phyloP scores from a whole-genome alignment of 2,888 invertebrate genomes.

The Gymnocheta viridis region DNA sequence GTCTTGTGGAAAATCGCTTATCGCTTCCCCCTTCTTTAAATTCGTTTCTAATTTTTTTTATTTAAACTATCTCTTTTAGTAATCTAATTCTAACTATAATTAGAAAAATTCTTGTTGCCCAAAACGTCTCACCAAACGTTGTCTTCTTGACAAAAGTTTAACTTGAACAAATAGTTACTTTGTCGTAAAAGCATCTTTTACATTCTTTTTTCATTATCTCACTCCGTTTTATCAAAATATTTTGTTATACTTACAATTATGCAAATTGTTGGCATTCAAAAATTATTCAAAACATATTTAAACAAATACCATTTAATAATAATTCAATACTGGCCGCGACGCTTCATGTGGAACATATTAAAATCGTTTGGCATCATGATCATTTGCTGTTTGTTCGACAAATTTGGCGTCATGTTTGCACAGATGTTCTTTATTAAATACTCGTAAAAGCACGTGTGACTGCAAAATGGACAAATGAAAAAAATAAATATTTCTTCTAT shows the following conservation, averaged over 20 bases:
- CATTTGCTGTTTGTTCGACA: constrained; percentile 42
- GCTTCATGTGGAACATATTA: constrained; percentile 39
- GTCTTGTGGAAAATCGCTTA: too few species aligned
- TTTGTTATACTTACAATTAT: neutral
- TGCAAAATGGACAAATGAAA: constrained; percentile 43
- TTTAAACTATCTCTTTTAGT: too few species aligned
- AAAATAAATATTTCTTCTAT: too few species aligned
- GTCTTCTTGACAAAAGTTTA: too few species aligned
- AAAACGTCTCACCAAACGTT: too few species aligned
- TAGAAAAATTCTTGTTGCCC: too few species aligned
- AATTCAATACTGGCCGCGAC: constrained; percentile 2
- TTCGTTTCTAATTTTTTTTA: too few species aligned
- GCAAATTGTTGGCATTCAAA: constrained; percentile 20
- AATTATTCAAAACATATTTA: constrained; percentile 34
- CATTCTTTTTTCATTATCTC: neutral
- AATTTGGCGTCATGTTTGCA: constrained; percentile 75
- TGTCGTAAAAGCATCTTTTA: neutral
- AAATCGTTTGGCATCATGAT: constrained; percentile 48
- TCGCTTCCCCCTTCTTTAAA: too few species aligned
- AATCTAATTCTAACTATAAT: too few species aligned
- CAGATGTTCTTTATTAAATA: constrained; percentile 77
- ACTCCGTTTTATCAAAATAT: neutral
- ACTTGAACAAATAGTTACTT: neutral
- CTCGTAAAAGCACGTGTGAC: constrained; percentile 64
- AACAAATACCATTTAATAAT: constrained; percentile 8